These are phyloP conservation scores for Euclidia mi DNA, from an alignment of 2,888 invertebrate species.

Conservation along the genomic window DNA sequence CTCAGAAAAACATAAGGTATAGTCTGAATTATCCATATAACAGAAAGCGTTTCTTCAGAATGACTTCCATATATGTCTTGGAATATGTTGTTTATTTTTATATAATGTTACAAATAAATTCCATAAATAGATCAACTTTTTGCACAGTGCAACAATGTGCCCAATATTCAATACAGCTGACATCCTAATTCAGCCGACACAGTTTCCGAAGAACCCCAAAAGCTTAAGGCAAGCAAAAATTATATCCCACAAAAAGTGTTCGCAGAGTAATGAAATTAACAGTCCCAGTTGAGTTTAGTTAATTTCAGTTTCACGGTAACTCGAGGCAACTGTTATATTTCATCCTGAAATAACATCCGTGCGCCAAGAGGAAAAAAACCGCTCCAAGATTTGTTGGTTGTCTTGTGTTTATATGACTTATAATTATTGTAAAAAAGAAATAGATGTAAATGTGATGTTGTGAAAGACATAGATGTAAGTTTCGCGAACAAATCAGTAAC, in stretches of 20 bases:
- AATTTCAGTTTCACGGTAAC: slow-evolving; percentile 55
- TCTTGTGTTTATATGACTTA: slow-evolving; percentile 10
- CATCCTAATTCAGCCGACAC: neutral
- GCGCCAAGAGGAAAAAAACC: slow-evolving; percentile 25
- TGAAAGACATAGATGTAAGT: too few species aligned
- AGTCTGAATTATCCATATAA: too few species aligned
- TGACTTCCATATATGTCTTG: too few species aligned
- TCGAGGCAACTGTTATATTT: slow-evolving; percentile 57
- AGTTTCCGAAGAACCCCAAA: slow-evolving; percentile 40
- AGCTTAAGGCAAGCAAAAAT: slow-evolving; percentile 31
- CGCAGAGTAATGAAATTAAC: slow-evolving; percentile 58
- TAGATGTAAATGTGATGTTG: neutral
- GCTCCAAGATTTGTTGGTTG: slow-evolving; percentile 28
- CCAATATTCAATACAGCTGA: neutral
- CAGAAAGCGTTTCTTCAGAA: too few species aligned
- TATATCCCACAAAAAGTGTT: slow-evolving; percentile 49
- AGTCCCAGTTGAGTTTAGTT: slow-evolving; percentile 57
- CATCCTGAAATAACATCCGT: slow-evolving; percentile 47
- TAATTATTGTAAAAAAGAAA: neutral
- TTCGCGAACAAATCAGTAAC: too few species aligned
- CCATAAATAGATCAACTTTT: neutral
- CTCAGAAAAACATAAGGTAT: too few species aligned
- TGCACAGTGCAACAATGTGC: neutral
- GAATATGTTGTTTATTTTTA: too few species aligned
- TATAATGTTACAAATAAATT: too few species aligned